These are phyloP conservation scores for Scaptomyza flava DNA, from an alignment of 2,888 invertebrate genomes.

Conservation along the genomic window DNA sequence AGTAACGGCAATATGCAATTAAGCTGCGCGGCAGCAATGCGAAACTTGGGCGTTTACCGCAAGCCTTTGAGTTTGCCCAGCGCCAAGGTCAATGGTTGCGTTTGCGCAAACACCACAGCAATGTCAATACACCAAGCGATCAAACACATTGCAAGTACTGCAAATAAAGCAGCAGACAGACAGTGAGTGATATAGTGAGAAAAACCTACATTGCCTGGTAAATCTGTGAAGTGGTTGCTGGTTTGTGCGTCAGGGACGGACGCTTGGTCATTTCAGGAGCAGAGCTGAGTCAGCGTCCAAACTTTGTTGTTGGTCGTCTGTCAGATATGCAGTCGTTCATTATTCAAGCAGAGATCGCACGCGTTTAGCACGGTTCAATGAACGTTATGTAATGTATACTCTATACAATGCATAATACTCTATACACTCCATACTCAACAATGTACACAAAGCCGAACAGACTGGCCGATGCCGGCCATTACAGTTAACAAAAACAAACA, in stretches of 20 bases:
- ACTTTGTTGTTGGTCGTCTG: constrained; percentile 23
- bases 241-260: constrained; percentile 40
- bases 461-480: constrained; percentile 53
- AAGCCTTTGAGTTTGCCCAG: constrained; percentile 61
- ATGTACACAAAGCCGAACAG: constrained; percentile 4
- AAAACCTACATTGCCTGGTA: neutral
- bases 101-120: constrained; percentile 59
- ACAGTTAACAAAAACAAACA: constrained; percentile 74
- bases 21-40: constrained; percentile 29
- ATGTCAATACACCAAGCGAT: constrained; percentile 15
- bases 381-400: constrained; percentile 68
- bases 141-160: constrained; percentile 31
- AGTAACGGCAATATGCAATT: constrained; percentile 66
- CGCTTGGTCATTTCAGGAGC: constrained; percentile 36
- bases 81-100: constrained; percentile 72
- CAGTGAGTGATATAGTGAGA: constrained; percentile 1
- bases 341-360: constrained; percentile 42
- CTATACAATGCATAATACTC: constrained; percentile 11
- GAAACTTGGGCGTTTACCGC: constrained; percentile 50
- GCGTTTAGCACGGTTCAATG: constrained; percentile 59
- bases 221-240: constrained; percentile 15
- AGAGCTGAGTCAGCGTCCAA: constrained; percentile 4
- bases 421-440: constrained; percentile 2
- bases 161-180: constrained; percentile 32
- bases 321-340: constrained; percentile 36